Evolutionary conservation across 2,797 vertebrate genomes (phyloP).

Genomic region (Poliocrania exsul): DNA sequence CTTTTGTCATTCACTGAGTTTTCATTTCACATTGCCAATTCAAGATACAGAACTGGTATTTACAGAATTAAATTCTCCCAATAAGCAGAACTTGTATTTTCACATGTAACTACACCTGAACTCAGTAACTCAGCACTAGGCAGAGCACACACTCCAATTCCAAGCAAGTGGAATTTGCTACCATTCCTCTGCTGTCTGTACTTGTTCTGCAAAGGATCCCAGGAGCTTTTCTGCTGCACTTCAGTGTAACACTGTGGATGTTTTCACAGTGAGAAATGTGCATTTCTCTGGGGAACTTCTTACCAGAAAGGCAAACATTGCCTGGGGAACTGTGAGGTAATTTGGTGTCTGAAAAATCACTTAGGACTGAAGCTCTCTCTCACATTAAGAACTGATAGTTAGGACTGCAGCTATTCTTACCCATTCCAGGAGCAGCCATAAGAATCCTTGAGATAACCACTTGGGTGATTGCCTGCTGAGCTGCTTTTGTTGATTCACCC

Average conservation of each 20-base stretch:
- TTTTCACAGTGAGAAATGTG: neutral
- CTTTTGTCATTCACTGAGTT: neutral
- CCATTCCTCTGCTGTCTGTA: neutral
- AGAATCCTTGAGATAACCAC: slow-evolving; percentile 96
- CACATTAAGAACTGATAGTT: neutral
- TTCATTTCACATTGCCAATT: neutral
- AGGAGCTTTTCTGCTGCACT: neutral
- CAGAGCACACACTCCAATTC: neutral
- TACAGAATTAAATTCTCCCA: neutral
- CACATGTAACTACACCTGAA: neutral
- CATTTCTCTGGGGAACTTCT: neutral
- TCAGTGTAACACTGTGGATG: neutral
- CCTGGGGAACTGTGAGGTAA: neutral
- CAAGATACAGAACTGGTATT: neutral
- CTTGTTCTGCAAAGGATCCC: neutral
- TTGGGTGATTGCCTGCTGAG: slow-evolving; percentile 94
- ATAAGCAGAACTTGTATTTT: neutral
- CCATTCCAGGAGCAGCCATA: slow-evolving; percentile 98
- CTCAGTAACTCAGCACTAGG: neutral
- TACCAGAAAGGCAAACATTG: neutral
- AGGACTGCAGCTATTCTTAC: slow-evolving; percentile 71
- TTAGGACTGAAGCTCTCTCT: neutral
- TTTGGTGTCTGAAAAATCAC: neutral
- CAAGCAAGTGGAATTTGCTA: neutral
- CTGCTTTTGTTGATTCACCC: slow-evolving; percentile 93